Conservation (phyloP, 1,140 invertebrate species). For the Neodiprion lecontei region DNA sequence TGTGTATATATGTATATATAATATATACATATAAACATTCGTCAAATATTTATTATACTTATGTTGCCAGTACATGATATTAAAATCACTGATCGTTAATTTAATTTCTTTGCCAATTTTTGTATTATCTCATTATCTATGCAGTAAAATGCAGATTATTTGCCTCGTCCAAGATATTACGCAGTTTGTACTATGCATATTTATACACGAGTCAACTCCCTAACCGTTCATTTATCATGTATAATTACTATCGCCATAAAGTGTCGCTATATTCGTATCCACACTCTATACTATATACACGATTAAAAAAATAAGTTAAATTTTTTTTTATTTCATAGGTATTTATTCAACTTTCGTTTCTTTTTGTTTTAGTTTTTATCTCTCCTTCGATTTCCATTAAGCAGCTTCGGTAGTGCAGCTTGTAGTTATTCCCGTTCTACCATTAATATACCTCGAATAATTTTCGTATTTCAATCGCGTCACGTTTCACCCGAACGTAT, state of each 20-base stretch:
- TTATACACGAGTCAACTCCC: background rate
- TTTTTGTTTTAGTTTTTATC: too few relatives aligned
- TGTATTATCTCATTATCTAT: slow-evolving; percentile 13
- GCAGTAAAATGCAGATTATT: background rate
- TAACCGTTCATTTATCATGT: too few relatives aligned
- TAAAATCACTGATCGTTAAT: background rate
- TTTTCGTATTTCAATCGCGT: background rate
- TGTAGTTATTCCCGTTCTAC: slow-evolving; percentile 33
- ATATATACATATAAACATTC: slow-evolving; percentile 18
- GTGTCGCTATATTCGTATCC: too few relatives aligned
- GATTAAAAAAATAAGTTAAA: too few relatives aligned
- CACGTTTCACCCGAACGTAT: background rate
- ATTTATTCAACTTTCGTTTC: too few relatives aligned
- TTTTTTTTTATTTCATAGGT: too few relatives aligned
- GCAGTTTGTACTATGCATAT: background rate
- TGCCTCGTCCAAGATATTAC: slow-evolving; percentile 7
- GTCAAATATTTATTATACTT: background rate
- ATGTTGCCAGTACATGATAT: background rate
- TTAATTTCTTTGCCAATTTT: slow-evolving; percentile 27
- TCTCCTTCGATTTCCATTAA: slow-evolving; percentile 30
- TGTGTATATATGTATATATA: slow-evolving; percentile 30
- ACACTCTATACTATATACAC: too few relatives aligned
- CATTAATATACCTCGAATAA: slow-evolving; percentile 20
- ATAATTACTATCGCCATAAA: too few relatives aligned
- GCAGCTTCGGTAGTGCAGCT: slow-evolving; percentile 53